Base-by-base conservation (phyloP, 2,113 vertebrate species). In the Colius striatus region DNA sequence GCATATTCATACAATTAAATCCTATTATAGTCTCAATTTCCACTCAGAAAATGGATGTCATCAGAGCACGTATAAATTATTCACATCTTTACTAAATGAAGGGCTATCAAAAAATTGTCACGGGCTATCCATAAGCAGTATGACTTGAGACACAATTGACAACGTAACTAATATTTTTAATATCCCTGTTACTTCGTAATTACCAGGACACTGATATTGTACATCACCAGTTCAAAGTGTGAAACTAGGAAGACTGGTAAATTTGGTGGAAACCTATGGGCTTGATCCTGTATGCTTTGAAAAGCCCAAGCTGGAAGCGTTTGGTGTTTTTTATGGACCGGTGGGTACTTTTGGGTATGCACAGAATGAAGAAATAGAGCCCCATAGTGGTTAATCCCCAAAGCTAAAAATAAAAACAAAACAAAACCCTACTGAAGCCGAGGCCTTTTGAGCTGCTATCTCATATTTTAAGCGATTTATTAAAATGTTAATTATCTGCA, bases 141-240 rank as follows among this genome's bases (percentile, higher is more conserved):
- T 89, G 97, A 96, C 96, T 94, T 94, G 73, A 96, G 95, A 94
- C 84, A 90, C 72, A 90, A 86, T 12, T 95, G 96, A 95, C 96
- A 97, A 95, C 2, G 74, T 96, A 97, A 97, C 93, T 94, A 97
- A 97, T 96, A 93, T 94, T 96, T 96, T 95, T 96, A 97, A 97
- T 97, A 95, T 97, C 77, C 84, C 84, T n/a, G 87, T 97, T 94
- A 96, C 76, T 97, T 90, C 71, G 23, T 94, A 94, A 96, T 97
- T 97, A 95, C 57, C 34, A 73, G 77, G 78, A 47, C 34, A 6
- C 10, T 60, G 78, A 51, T 93, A 38, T 94, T 94, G 86, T 89
- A 74, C 51, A 67, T 38, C 47, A 90, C 77, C 88, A 72, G 43
- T 80, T 94, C 72, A 34, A 95, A 83, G 29, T 5, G 14, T 66